phyloP scores from a whole-genome alignment of 2,888 invertebrate genomes.

The Galerucella calmariensis region DNA sequence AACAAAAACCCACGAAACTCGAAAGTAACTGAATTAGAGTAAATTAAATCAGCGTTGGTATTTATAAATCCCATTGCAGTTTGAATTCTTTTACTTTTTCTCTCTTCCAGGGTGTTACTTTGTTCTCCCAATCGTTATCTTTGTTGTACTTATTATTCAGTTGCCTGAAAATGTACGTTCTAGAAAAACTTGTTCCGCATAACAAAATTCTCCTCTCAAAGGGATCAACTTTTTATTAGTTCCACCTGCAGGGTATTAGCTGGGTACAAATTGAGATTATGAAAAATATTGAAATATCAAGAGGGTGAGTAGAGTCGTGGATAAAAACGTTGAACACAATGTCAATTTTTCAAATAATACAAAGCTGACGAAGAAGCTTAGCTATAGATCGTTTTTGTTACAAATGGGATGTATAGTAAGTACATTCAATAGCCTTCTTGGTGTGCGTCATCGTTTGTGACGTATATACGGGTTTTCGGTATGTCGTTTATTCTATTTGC shows the following conservation, averaged over 20 bases:
- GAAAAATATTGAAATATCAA: conserved; percentile 20
- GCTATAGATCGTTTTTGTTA: no score
- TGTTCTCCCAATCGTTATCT: conserved; percentile 26
- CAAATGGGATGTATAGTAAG: no score
- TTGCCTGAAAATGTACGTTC: conserved; percentile 36
- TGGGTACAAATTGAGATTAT: conserved; percentile 35
- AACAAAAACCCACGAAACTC: conserved; percentile 13
- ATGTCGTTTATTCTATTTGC: no score
- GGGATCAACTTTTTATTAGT: conserved; percentile 40
- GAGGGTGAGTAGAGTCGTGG: background rate
- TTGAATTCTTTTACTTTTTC: conserved; percentile 42
- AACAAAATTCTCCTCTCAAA: conserved; percentile 43
- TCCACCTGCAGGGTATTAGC: conserved; percentile 35
- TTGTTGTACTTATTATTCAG: conserved; percentile 2
- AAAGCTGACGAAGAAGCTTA: no score
- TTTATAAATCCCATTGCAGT: conserved; percentile 45
- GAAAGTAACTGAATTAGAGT: conserved; percentile 37
- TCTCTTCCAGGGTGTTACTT: conserved; percentile 20
- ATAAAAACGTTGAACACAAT: background rate
- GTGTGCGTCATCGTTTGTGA: no score
- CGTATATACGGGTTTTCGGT: no score
- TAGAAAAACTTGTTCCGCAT: conserved; percentile 45
- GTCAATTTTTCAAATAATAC: background rate
- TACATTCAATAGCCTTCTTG: no score
- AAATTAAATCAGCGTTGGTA: conserved; percentile 48